Conservation (phyloP, 2,113 vertebrate species). For the Plecturocebus donacophilus region DNA sequence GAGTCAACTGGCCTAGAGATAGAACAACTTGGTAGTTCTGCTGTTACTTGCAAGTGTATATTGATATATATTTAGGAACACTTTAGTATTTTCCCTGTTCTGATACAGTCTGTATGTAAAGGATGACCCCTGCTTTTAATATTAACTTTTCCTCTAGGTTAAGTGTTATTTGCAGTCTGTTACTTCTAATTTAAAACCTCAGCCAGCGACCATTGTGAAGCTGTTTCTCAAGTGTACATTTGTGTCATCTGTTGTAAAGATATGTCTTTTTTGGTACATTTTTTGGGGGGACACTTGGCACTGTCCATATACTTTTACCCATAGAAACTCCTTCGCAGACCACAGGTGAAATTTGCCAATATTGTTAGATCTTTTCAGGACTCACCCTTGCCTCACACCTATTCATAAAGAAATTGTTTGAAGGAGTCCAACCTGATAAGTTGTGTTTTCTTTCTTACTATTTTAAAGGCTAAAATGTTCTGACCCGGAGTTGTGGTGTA, state of each 20-base stretch:
- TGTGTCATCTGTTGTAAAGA: not conserved
- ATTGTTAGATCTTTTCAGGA: not conserved
- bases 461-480: not conserved
- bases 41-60: not conserved
- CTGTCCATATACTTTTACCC: not conserved
- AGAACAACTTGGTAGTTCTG: not conserved
- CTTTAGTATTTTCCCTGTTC: not conserved
- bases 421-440: not conserved
- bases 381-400: not conserved
- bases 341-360: not conserved
- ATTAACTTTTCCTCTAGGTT: not conserved
- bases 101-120: not conserved
- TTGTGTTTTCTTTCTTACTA: not conserved
- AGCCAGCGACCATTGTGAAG: not conserved
- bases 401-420: not conserved
- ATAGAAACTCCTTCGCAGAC: not conserved
- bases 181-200: not conserved
- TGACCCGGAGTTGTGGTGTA: not conserved
- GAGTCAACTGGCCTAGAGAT: not conserved
- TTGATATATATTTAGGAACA: not conserved
- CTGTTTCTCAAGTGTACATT: not conserved
- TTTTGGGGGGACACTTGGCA: not conserved
- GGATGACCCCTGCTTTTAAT: not conserved
- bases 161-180: not conserved
- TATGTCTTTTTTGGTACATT: not conserved